phyloP scores from a whole-genome alignment of 1,140 invertebrate genomes.

The Eriosoma lanigerum region DNA sequence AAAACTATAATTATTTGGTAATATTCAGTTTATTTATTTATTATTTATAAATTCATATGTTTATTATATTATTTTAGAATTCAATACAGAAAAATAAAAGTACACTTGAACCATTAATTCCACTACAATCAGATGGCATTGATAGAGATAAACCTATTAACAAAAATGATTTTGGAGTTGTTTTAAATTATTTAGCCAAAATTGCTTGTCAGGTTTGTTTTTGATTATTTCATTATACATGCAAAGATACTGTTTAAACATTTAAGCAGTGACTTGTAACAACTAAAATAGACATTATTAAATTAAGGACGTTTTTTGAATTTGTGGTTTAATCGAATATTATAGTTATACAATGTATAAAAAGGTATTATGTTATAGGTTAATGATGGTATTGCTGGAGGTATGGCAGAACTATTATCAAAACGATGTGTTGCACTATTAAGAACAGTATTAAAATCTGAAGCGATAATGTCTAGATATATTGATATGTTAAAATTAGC shows the following conservation, averaged over 20 bases:
- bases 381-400: conserved; percentile 63
- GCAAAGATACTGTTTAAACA: not conserved
- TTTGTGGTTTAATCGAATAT: no score
- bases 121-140: conserved; percentile 46
- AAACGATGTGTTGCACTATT: conserved; percentile 83
- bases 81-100: not conserved
- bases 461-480: conserved; percentile 79
- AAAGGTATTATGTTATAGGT: conserved; percentile 57
- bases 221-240: not conserved
- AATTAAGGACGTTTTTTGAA: no score
- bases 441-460: conserved; percentile 85
- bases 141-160: conserved; percentile 75
- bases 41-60: not conserved
- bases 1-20: no score
- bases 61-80: conserved; percentile 20
- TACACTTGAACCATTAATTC: conserved; percentile 34
- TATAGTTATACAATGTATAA: no score
- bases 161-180: conserved; percentile 82
- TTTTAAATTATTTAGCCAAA: conserved; percentile 86
- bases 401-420: conserved; percentile 72
- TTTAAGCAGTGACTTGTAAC: no score
- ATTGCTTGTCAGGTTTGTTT: conserved; percentile 80
- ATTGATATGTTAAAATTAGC: conserved; percentile 84
- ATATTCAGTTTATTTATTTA: no score
- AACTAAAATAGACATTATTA: no score